Evolutionary conservation across 64 coral and sea anemone species (phyloP).

Genomic region (Hydrozoanthus tunicans): DNA sequence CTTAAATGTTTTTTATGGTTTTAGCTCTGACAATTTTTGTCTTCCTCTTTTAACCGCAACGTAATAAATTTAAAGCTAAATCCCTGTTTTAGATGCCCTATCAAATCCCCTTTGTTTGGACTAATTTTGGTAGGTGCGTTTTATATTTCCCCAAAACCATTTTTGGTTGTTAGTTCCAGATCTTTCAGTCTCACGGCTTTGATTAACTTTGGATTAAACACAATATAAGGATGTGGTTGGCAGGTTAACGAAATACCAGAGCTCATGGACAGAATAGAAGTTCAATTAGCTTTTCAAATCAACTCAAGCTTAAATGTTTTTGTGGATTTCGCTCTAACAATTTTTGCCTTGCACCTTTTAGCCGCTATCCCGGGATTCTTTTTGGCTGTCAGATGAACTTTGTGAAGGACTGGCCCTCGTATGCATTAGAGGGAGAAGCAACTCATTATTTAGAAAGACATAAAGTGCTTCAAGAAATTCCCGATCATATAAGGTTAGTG

Average conservation of each 20-base stretch:
- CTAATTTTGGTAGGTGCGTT: no score
- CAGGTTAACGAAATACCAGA: no score
- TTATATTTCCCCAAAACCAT: no score
- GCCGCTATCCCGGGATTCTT: conserved; percentile 86
- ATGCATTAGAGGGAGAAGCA: conserved; percentile 87
- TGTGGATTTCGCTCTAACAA: neutral
- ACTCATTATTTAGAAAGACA: conserved; percentile 78
- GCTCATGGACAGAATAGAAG: neutral
- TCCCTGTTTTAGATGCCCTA: neutral
- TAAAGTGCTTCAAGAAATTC: conserved; percentile 68
- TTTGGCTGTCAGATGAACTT: conserved; percentile 94
- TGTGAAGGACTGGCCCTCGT: conserved; percentile 89
- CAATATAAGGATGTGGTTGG: no score
- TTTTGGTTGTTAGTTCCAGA: no score
- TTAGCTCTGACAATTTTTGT: neutral
- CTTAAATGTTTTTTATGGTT: neutral
- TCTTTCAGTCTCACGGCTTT: no score
- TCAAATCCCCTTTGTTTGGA: no score
- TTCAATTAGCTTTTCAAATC: neutral
- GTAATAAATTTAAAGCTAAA: neutral
- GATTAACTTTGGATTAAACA: no score
- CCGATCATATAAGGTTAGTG: conserved; percentile 59
- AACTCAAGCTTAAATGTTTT: neutral
- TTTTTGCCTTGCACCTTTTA: conserved; percentile 9
- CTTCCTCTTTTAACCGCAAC: neutral